Conservation (phyloP, 1,140 invertebrate species). For the Triops longicaudatus region DNA sequence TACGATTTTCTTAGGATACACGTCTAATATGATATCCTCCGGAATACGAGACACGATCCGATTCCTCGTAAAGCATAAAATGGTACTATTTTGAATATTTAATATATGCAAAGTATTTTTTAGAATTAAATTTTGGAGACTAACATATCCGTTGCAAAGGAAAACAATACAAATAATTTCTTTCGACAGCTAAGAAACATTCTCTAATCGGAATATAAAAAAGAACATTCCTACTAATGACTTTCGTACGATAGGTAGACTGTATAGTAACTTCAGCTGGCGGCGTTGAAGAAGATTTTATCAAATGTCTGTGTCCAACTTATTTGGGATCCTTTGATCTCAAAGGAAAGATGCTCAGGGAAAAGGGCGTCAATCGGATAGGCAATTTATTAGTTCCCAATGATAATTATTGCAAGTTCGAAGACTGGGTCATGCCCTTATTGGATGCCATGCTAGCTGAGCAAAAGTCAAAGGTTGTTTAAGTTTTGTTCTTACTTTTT, state of each 20-base stretch:
- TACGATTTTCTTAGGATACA: slow-evolving; percentile 96
- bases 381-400: slow-evolving; percentile 97
- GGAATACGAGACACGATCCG: slow-evolving; percentile 85
- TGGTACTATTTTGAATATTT: slow-evolving; percentile 44
- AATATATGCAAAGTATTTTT: neutral
- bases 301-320: slow-evolving; percentile 94
- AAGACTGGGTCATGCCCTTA: slow-evolving; percentile 95
- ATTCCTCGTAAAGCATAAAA: slow-evolving; percentile 81
- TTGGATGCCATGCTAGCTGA: slow-evolving; percentile 85
- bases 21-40: slow-evolving; percentile 94
- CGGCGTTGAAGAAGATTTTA: slow-evolving; percentile 97
- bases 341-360: slow-evolving; percentile 63
- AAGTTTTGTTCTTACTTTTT: no score
- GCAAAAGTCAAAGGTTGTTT: slow-evolving; percentile 59
- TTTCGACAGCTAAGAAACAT: neutral
- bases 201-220: neutral
- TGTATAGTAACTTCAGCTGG: slow-evolving; percentile 96
- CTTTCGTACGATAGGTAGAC: slow-evolving; percentile 57
- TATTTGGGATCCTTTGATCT: slow-evolving; percentile 85
- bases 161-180: neutral
- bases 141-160: no score
- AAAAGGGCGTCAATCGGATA: slow-evolving; percentile 90
- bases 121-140: neutral
- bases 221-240: neutral
- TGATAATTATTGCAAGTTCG: slow-evolving; percentile 96